A percentile compares a stretch with the other conserved stretches of the same genome.
Evolutionary conservation across 2,113 vertebrate species (phyloP).

Genomic region (Pyxicephalus adspersus): DNA sequence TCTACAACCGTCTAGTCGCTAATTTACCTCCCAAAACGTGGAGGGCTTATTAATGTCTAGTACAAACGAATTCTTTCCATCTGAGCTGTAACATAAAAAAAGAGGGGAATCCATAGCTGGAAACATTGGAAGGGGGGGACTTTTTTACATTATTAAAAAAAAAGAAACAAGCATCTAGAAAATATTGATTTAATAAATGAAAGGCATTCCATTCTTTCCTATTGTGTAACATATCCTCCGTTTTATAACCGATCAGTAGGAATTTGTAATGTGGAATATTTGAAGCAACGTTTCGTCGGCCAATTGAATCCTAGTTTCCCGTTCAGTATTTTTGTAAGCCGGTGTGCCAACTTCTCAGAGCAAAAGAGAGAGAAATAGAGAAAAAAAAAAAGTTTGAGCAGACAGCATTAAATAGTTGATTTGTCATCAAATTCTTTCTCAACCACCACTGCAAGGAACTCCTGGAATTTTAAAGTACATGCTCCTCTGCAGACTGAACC

Average conservation of each 20-base stretch:
- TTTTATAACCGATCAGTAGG: slow-evolving; percentile 36
- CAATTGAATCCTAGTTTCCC: slow-evolving; percentile 50
- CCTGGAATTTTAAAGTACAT: slow-evolving; percentile 14
- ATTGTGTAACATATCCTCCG: slow-evolving; percentile 32
- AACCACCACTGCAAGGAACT: slow-evolving; percentile 58
- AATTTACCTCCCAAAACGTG: slow-evolving; percentile 4
- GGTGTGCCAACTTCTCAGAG: slow-evolving; percentile 62
- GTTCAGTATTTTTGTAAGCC: slow-evolving; percentile 53
- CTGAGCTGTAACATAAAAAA: slow-evolving; percentile 38
- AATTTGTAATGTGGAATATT: slow-evolving; percentile 54
- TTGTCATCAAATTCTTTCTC: slow-evolving; percentile 58
- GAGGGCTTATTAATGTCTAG: slow-evolving; percentile 12
- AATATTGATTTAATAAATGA: slow-evolving; percentile 52
- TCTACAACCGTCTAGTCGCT: slow-evolving; percentile 25
- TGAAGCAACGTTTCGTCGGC: slow-evolving; percentile 35
- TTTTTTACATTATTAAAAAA: slow-evolving; percentile 42
- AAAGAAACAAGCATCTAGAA: slow-evolving; percentile 21
- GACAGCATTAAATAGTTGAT: slow-evolving; percentile 55
- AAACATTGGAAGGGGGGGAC: slow-evolving; percentile 1
- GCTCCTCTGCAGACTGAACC: background rate
- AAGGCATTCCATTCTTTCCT: slow-evolving; percentile 47
- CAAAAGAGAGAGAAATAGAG: slow-evolving; percentile 18
- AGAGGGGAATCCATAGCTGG: slow-evolving; percentile 16
- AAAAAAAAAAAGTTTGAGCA: slow-evolving; percentile 53
- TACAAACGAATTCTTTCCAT: slow-evolving; percentile 48